Evolutionary conservation across 2,888 invertebrate genomes (phyloP), one percentile per base, ranked within the genome.

Genomic region (Drosophila dives): DNA sequence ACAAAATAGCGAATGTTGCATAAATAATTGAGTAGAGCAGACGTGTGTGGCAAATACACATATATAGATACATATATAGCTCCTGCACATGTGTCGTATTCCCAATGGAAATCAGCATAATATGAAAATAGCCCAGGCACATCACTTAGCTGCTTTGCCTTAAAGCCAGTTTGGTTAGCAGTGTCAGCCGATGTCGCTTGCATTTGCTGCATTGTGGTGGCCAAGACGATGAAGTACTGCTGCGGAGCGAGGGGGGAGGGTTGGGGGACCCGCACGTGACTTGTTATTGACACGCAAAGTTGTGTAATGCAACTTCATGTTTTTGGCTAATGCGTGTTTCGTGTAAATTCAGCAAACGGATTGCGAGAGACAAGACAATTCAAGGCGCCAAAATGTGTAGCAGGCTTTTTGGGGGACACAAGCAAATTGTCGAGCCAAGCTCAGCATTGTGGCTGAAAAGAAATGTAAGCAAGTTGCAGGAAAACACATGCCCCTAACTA

Each of bases 41-140:
- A 48, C 33, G 42, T 65, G 63, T 53, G 20, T 48, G 23, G 42
- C 40, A 54, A 54, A 36, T 45, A 51, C 29, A 32, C 10, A 36
- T 4, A 51, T 6, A 29, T 6, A 17, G n/a, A n/a, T n/a, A n/a
- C n/a, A n/a, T n/a, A n/a, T 38, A 36, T 62, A 36, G n/a, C 6
- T 12, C 34, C 8, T 67, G 72, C 75, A 81, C 87, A 89, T 86
- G 72, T 86, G 65, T 82, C 75, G 75, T 73, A 90, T 86, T 88
- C 90, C 90, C 91, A 75, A 83, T 88, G 90, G 90, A 90, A 90
- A 90, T 90, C 90, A 90, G 78, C 88, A 90, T 91, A 86, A 89
- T 91, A 88, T 83, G 26, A 75, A 86, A 82, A 76, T 76, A 64
- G 75, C n/a, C 67, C 70, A 72, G 60, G 55, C 72, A 81, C 73